phyloP scores from a whole-genome alignment of 2,888 invertebrate species.

The Nemotelus pantherinus region DNA sequence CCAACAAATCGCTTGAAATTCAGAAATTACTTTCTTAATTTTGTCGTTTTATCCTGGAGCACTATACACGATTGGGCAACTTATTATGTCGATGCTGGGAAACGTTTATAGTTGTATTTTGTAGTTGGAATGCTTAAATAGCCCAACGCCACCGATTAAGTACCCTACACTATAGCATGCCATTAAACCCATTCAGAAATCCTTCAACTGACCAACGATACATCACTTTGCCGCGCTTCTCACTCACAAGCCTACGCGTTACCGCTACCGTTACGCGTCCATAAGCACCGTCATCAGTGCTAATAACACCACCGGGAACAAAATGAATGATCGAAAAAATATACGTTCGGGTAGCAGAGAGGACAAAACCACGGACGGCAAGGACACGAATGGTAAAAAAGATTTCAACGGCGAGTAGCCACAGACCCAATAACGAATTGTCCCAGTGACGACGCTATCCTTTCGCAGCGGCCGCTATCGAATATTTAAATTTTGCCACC shows the following conservation, averaged over 20 bases:
- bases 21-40: no score
- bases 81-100: no score
- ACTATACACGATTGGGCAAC: no score
- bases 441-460: constrained; percentile 32
- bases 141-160: no score
- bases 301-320: constrained; percentile 15
- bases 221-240: neutral
- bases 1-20: no score
- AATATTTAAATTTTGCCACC: constrained; percentile 42
- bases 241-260: neutral
- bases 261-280: neutral
- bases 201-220: neutral
- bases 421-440: constrained; percentile 35
- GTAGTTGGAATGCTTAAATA: no score
- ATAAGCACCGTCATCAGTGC: constrained; percentile 4
- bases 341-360: neutral
- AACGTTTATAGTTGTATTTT: no score
- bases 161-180: no score
- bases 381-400: neutral
- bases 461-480: constrained; percentile 33
- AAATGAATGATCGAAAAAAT: constrained; percentile 7
- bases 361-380: constrained; percentile 16
- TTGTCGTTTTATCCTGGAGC: no score
- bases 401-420: constrained; percentile 23
- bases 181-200: no score